Conservation (phyloP, 2,888 invertebrate genomes). For the Hydraecia micacea region DNA sequence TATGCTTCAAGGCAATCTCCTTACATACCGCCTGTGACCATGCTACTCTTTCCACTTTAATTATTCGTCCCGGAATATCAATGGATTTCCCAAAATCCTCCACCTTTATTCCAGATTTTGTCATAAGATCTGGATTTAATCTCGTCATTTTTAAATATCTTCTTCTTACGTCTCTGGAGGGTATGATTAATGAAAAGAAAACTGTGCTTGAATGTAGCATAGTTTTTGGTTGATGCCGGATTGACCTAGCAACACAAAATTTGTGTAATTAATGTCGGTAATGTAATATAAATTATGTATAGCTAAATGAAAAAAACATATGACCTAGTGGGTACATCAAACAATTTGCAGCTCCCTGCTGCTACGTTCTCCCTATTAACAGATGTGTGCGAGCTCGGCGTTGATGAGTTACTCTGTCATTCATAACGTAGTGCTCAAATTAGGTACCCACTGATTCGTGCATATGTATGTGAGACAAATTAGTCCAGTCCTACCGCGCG, state of each 20-base stretch:
- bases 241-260: not conserved
- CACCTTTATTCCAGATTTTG: no score
- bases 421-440: conserved; percentile 59
- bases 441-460: conserved; percentile 58
- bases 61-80: no score
- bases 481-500: conserved; percentile 37
- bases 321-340: conserved; percentile 11
- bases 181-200: no score
- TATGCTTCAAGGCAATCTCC: no score
- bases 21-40: no score
- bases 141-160: no score
- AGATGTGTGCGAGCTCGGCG: conserved; percentile 47
- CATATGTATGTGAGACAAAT: conserved; percentile 58
- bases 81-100: no score
- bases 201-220: no score
- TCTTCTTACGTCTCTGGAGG: no score
- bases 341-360: conserved; percentile 25
- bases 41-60: no score
- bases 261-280: not conserved
- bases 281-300: not conserved
- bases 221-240: no score
- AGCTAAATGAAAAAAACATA: conserved; percentile 5
- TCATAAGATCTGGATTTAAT: no score
- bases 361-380: conserved; percentile 37
- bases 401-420: conserved; percentile 63